Conservation (phyloP, 2,797 vertebrate genomes). For the Pagetopsis macropterus region DNA sequence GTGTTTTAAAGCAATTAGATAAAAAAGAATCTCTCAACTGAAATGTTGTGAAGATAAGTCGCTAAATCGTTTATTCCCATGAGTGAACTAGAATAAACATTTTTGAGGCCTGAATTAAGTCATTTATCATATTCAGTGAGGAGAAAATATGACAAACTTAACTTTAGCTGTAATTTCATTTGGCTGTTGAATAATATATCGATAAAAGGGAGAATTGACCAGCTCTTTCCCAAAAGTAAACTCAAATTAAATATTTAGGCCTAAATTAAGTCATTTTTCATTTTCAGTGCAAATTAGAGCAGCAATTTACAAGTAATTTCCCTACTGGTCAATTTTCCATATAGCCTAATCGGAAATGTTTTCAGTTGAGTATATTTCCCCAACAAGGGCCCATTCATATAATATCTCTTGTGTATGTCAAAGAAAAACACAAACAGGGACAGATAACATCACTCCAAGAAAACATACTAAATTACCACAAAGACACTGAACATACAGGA, state of each 20-base stretch:
- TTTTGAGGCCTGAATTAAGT: slow-evolving; percentile 3
- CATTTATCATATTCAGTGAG: slow-evolving; percentile 2
- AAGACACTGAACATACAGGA: too few relatives aligned
- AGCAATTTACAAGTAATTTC: not conserved
- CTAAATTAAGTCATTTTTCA: slow-evolving; percentile 9
- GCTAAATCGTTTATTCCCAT: slow-evolving; percentile 14
- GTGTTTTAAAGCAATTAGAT: slow-evolving; percentile 20
- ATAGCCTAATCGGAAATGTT: not conserved
- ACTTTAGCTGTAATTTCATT: not conserved
- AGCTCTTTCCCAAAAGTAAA: not conserved
- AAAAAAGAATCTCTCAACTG: not conserved
- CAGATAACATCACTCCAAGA: too few relatives aligned
- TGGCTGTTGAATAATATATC: not conserved
- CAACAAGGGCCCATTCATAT: too few relatives aligned
- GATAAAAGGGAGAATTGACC: not conserved
- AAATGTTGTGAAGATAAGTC: slow-evolving; percentile 2
- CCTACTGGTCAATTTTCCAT: not conserved
- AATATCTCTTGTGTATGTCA: too few relatives aligned
- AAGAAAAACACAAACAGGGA: too few relatives aligned
- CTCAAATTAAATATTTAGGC: not conserved
- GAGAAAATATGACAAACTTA: not conserved
- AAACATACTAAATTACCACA: too few relatives aligned
- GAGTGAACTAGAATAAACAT: slow-evolving; percentile 10
- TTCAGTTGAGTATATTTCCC: not conserved
- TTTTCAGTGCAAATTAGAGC: not conserved